phyloP scores from a whole-genome alignment of 2,797 vertebrate genomes.

The Dallia pectoralis region DNA sequence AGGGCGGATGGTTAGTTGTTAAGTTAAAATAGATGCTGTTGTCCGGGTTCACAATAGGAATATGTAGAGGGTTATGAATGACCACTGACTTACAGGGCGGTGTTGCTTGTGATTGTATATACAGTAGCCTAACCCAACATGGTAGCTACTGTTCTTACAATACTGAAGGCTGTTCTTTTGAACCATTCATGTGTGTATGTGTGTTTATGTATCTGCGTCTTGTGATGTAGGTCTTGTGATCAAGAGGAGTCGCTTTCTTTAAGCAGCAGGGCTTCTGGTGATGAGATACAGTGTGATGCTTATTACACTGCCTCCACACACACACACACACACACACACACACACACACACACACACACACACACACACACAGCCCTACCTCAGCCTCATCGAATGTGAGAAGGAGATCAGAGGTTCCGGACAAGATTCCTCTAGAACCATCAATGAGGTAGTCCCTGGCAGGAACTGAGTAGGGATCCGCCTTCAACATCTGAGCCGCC shows the following conservation, averaged over 20 bases:
- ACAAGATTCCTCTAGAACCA: conserved; percentile 97
- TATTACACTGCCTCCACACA: conserved; percentile 52
- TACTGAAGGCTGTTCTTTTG: conserved; percentile 19
- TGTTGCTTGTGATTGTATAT: background rate
- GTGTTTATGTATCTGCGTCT: conserved; percentile 49
- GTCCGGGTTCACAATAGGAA: too few relatives aligned
- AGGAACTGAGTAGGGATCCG: conserved; percentile 95
- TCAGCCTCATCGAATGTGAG: conserved; percentile 97
- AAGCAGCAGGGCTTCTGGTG: conserved; percentile 54
- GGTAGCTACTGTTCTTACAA: conserved; percentile 32
- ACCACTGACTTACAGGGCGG: background rate
- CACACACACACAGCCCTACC: conserved; percentile 65
- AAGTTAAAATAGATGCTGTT: too few relatives aligned
- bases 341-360: background rate
- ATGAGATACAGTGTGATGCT: conserved; percentile 58
- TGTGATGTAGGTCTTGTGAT: conserved; percentile 75
- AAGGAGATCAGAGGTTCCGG: conserved; percentile 95
- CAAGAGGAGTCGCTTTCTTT: conserved; percentile 41
- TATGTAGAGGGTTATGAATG: background rate
- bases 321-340: conserved; percentile 30
- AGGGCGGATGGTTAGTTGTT: too few relatives aligned
- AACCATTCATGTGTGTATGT: conserved; percentile 21
- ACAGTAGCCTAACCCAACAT: conserved; percentile 13
- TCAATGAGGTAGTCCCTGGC: conserved; percentile 97
- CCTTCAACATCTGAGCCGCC: conserved; percentile 94